Evolutionary conservation across 2,797 vertebrate genomes (phyloP).

Genomic region (Gymnopithys bicolor): DNA sequence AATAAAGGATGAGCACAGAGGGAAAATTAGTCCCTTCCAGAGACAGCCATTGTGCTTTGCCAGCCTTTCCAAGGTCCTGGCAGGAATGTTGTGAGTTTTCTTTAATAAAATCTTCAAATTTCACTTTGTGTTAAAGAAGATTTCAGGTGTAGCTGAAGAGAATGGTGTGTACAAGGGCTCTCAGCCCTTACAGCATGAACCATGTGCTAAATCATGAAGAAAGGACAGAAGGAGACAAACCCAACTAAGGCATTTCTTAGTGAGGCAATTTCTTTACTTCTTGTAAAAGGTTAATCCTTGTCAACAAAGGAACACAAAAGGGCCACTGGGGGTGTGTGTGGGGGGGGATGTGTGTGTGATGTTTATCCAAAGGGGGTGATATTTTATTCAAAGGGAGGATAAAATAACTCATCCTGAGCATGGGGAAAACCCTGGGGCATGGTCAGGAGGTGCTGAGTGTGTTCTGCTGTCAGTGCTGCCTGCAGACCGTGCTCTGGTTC

Average conservation of each 20-base stretch:
- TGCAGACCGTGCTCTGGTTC: neutral
- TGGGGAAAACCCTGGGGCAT: neutral
- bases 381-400: neutral
- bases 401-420: neutral
- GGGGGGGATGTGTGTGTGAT: neutral
- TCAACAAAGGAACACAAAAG: neutral
- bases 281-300: neutral
- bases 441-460: neutral
- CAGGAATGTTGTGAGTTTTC: neutral
- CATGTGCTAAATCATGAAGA: neutral
- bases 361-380: no score
- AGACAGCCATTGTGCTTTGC: neutral
- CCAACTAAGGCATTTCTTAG: neutral
- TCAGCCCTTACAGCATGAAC: neutral
- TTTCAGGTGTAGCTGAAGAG: neutral
- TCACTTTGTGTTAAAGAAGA: neutral
- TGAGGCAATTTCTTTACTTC: neutral
- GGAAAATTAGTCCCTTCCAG: neutral
- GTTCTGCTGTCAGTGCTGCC: neutral
- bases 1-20: neutral
- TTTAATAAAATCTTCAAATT: neutral
- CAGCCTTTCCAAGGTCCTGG: neutral
- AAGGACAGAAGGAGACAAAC: neutral
- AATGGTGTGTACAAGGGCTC: neutral
- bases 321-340: neutral